phyloP scores from a whole-genome alignment of 2,888 invertebrate species.

The Clostera curtula region DNA sequence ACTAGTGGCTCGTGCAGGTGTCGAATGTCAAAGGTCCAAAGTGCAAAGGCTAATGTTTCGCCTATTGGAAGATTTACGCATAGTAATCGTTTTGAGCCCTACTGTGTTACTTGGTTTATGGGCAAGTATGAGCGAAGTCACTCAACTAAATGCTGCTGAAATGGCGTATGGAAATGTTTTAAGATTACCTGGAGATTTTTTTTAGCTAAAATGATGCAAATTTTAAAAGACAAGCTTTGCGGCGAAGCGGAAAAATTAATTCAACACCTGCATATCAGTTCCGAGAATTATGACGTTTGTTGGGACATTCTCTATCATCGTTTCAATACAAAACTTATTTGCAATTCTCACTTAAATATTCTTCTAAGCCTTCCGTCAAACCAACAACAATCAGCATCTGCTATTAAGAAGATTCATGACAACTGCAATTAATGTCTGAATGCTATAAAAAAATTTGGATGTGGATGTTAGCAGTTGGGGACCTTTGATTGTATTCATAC shows the following conservation, averaged over 20 bases:
- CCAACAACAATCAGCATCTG: constrained; percentile 8
- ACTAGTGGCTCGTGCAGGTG: too few relatives aligned
- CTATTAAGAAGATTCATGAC: constrained; percentile 15
- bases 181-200: background rate
- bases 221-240: constrained; percentile 5
- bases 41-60: too few relatives aligned
- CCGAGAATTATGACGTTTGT: constrained; percentile 14
- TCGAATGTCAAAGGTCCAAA: too few relatives aligned
- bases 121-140: too few relatives aligned
- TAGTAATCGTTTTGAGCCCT: background rate
- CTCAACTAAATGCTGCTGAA: too few relatives aligned
- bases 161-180: too few relatives aligned
- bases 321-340: constrained; percentile 11
- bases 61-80: too few relatives aligned
- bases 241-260: constrained; percentile 12
- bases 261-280: too few relatives aligned
- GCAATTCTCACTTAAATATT: constrained; percentile 8
- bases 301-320: constrained; percentile 19
- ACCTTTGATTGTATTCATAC: constrained; percentile 12
- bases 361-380: constrained; percentile 10
- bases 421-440: constrained; percentile 11
- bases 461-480: constrained; percentile 13
- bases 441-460: constrained; percentile 16
- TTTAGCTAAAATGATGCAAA: constrained; percentile 1
- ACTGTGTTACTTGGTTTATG: too few relatives aligned